Conservation (phyloP, 2,888 invertebrate species). For the Dascillus cervinus region DNA sequence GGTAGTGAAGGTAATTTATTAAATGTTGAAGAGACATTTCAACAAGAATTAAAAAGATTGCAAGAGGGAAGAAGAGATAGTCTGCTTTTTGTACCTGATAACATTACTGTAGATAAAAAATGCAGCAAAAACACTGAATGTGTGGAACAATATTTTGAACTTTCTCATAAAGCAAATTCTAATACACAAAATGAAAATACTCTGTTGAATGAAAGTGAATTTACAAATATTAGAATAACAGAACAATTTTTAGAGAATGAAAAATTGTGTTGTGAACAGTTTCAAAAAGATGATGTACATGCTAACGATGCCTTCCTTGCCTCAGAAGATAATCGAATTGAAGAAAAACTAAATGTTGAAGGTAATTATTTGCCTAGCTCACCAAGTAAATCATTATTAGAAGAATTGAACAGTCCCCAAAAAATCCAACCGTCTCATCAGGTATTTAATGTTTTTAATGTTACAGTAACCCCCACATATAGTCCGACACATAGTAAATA, state of each 20-base stretch:
- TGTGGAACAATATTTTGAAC: neutral
- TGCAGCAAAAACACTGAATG: constrained; percentile 13
- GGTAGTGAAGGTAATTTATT: constrained; percentile 52
- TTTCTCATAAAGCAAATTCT: neutral
- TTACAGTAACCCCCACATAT: constrained; percentile 33
- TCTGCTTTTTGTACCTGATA: constrained; percentile 42
- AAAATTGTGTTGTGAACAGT: neutral
- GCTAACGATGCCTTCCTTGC: neutral
- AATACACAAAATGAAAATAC: neutral
- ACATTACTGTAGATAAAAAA: constrained; percentile 20
- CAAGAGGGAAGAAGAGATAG: constrained; percentile 41
- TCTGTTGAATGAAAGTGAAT: constrained; percentile 11
- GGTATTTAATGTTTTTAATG: constrained; percentile 40
- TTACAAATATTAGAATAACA: neutral
- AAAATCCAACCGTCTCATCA: constrained; percentile 36
- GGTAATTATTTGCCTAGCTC: too few relatives aligned
- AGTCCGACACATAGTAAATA: constrained; percentile 23
- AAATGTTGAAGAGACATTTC: constrained; percentile 47
- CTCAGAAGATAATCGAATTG: neutral
- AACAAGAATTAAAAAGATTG: constrained; percentile 47
- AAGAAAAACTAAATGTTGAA: too few relatives aligned
- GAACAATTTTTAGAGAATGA: neutral
- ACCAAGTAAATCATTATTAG: constrained; percentile 19
- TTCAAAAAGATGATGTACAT: neutral
- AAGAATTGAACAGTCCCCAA: constrained; percentile 33